Evolutionary conservation across 2,113 vertebrate genomes (phyloP).

Genomic region (Epinephelus fuscoguttatus): DNA sequence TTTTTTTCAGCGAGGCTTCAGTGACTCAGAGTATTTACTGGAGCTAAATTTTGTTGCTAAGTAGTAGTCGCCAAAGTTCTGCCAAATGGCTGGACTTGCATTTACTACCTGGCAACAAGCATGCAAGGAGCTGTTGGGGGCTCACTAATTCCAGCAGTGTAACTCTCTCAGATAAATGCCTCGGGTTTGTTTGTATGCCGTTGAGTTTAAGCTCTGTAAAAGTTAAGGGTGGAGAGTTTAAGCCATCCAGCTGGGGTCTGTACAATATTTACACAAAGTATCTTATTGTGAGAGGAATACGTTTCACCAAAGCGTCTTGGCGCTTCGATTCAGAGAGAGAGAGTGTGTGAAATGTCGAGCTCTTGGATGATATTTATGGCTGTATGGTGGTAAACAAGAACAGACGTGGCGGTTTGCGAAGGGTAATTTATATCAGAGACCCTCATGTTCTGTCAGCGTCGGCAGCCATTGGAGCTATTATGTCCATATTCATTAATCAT

Average conservation of each 20-base stretch:
- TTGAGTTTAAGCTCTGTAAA: neutral
- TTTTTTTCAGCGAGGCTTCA: constrained; percentile 28
- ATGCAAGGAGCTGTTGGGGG: constrained; percentile 14
- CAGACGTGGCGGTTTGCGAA: constrained; percentile 42
- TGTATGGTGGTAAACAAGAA: constrained; percentile 48
- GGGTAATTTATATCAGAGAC: constrained; percentile 62
- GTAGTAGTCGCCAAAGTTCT: constrained; percentile 37
- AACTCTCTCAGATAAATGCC: constrained; percentile 50
- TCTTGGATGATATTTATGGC: constrained; percentile 53
- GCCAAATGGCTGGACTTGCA: constrained; percentile 52
- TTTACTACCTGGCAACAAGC: constrained; percentile 59
- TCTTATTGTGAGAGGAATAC: constrained; percentile 35
- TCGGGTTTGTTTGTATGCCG: constrained; percentile 23
- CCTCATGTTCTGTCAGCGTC: constrained; percentile 53
- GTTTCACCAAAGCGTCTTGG: constrained; percentile 35
- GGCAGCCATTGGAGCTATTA: constrained; percentile 45
- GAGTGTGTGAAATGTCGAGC: constrained; percentile 34
- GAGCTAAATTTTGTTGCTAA: constrained; percentile 52
- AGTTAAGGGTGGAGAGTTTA: constrained; percentile 5
- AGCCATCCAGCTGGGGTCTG: neutral
- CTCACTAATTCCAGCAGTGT: constrained; percentile 20
- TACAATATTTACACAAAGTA: constrained; percentile 5
- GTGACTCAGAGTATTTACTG: constrained; percentile 60
- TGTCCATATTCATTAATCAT: constrained; percentile 72
- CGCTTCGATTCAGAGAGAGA: constrained; percentile 15